Conservation (phyloP, 2,797 vertebrate species). For the Cottoperca gobio region DNA sequence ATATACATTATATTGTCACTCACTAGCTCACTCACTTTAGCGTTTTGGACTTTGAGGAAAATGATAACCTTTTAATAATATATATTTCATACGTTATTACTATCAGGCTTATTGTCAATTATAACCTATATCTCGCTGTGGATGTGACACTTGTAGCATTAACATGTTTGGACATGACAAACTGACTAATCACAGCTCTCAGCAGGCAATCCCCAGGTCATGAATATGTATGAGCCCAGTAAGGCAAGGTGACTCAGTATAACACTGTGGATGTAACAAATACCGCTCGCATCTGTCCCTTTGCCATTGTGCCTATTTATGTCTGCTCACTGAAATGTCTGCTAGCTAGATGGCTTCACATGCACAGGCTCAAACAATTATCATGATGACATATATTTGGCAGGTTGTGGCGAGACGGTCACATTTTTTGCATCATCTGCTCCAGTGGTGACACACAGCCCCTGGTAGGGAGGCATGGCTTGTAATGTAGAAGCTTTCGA, state of each 20-base stretch:
- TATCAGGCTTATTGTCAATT: not conserved
- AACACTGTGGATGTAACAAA: slow-evolving; percentile 33
- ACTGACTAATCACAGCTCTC: slow-evolving; percentile 40
- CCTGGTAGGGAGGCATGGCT: not conserved
- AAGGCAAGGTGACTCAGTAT: slow-evolving; percentile 60
- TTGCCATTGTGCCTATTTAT: slow-evolving; percentile 29
- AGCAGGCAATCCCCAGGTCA: slow-evolving; percentile 24
- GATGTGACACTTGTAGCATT: slow-evolving; percentile 19
- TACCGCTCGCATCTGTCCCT: slow-evolving; percentile 35
- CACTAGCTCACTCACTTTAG: no score
- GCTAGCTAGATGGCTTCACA: slow-evolving; percentile 35
- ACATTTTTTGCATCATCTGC: slow-evolving; percentile 36
- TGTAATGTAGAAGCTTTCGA: slow-evolving; percentile 40
- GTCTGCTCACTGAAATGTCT: slow-evolving; percentile 48
- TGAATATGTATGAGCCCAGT: slow-evolving; percentile 53
- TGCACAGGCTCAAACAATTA: slow-evolving; percentile 22
- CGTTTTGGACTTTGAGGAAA: no score
- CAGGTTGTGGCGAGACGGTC: slow-evolving; percentile 45
- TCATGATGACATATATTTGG: slow-evolving; percentile 33
- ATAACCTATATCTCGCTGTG: slow-evolving; percentile 11
- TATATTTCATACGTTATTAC: no score
- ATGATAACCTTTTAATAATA: no score
- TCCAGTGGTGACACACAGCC: slow-evolving; percentile 23
- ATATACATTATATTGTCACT: no score
- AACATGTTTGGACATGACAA: slow-evolving; percentile 30